Evolutionary conservation across 2,797 vertebrate species (phyloP), one percentile per base, ranked within the genome.

Genomic region (Pseudomugil tenellus): DNA sequence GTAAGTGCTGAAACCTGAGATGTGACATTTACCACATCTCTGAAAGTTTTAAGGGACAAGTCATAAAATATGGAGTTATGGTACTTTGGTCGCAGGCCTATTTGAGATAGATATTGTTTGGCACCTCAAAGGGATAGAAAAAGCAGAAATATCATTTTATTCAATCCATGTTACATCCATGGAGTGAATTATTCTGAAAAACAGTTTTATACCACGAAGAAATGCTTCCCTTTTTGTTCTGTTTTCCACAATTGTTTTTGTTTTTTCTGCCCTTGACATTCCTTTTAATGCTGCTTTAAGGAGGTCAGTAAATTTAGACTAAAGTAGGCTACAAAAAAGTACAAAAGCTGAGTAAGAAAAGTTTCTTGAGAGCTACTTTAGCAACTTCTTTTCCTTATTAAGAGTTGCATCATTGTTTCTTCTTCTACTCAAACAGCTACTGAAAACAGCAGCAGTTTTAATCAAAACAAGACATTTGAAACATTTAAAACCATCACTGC

Each of bases 1-100:
- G 97, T 99, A 92, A 96, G 97, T 95, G 66, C 55, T 35, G 1
- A 1, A 21, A 39, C 62, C 63, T 59, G 53, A 29, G n/a, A 48
- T 43, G 35, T 21, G 10, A 11, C 49, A 17, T 39, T 16, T 51
- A 37, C 4, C 23, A 1, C 11, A 13, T 62, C 17, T 37, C 19
- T 48, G 19, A 25, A 63, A 53, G 29, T 57, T 26, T 54, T 46
- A 21, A 9, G n/a, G 2, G n/a, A n/a, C 8, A 21, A 46, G 19
- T 21, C 19, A 46, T 63, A 41, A 46, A 54, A 26, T 46, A 12
- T 46, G 53, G 46, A 51, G 34, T 58, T 11, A 39, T 8, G 10
- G 51, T 31, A 34, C 23, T 29, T 58, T 37, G 23, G 21, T n/a
- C 39, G 34, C 29, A 29, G 29, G 29, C 29, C 29, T 57, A 43